A percentile compares a stretch with the other conserved stretches of the same genome.
Evolutionary conservation across 2,888 invertebrate species (phyloP).

Genomic region (Peribatodes rhomboidaria): DNA sequence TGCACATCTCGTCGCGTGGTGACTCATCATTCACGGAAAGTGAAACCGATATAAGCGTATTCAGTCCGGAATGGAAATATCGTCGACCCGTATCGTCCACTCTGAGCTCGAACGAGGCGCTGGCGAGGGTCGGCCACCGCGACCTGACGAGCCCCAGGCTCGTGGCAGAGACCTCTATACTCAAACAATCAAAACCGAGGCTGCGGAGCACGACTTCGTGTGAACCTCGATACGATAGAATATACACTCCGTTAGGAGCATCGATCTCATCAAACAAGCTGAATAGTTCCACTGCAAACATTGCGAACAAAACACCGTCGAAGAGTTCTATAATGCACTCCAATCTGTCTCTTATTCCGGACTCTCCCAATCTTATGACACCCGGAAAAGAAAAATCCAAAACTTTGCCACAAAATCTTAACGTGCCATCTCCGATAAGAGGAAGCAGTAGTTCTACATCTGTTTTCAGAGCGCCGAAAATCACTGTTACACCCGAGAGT

Average conservation of each 20-base stretch:
- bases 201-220: conserved; percentile 78
- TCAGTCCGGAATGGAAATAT: conserved; percentile 74
- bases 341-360: conserved; percentile 79
- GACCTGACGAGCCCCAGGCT: conserved; percentile 77
- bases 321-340: conserved; percentile 77
- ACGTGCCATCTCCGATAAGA: conserved; percentile 77
- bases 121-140: conserved; percentile 73
- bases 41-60: conserved; percentile 78
- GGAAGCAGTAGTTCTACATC: conserved; percentile 80
- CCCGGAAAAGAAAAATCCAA: conserved; percentile 86
- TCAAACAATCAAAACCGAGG: conserved; percentile 72
- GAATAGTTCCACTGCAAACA: conserved; percentile 72
- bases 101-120: conserved; percentile 78
- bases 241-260: conserved; percentile 75
- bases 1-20: conserved; percentile 67
- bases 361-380: conserved; percentile 78
- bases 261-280: conserved; percentile 76
- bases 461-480: conserved; percentile 78
- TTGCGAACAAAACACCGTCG: conserved; percentile 66
- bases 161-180: conserved; percentile 70
- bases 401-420: conserved; percentile 87
- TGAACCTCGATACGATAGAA: conserved; percentile 80
- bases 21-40: conserved; percentile 80
- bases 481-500: conserved; percentile 81
- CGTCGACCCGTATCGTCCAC: conserved; percentile 79